A percentile compares a stretch with the other conserved stretches of the same genome.
These are phyloP conservation scores for Allobates femoralis DNA, from an alignment of 2,797 vertebrate species.

Conservation along the genomic window DNA sequence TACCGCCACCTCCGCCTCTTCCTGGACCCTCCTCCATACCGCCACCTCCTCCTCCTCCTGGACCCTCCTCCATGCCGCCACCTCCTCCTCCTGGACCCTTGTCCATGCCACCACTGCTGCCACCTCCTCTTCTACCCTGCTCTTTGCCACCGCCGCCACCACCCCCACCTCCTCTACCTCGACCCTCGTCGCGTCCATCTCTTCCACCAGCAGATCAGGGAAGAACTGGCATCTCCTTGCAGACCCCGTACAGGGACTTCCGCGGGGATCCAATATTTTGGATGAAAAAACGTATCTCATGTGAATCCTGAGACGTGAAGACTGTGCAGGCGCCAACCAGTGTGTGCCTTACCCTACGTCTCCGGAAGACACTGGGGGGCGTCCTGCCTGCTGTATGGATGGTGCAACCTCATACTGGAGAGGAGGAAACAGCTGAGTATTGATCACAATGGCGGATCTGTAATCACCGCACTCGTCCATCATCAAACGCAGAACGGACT, in stretches of 20 bases:
- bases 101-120: too few species aligned
- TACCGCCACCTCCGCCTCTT: not conserved
- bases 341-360: too few species aligned
- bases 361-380: too few species aligned
- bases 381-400: too few species aligned
- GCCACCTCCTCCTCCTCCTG: not conserved
- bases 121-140: not conserved
- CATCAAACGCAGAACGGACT: too few species aligned
- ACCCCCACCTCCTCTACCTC: too few species aligned
- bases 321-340: not conserved
- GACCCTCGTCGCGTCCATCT: not conserved
- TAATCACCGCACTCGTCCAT: too few species aligned
- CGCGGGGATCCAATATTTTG: constrained; percentile 88
- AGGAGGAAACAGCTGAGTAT: too few species aligned
- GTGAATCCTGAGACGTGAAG: not conserved
- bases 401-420: too few species aligned
- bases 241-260: constrained; percentile 83
- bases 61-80: not conserved
- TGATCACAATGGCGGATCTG: too few species aligned
- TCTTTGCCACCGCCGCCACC: too few species aligned
- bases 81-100: not conserved
- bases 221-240: constrained; percentile 72
- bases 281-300: constrained; percentile 93
- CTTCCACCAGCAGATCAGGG: not conserved
- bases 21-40: too few species aligned